Evolutionary conservation across 2,113 vertebrate genomes (phyloP).

Genomic region (Tetrax tetrax): DNA sequence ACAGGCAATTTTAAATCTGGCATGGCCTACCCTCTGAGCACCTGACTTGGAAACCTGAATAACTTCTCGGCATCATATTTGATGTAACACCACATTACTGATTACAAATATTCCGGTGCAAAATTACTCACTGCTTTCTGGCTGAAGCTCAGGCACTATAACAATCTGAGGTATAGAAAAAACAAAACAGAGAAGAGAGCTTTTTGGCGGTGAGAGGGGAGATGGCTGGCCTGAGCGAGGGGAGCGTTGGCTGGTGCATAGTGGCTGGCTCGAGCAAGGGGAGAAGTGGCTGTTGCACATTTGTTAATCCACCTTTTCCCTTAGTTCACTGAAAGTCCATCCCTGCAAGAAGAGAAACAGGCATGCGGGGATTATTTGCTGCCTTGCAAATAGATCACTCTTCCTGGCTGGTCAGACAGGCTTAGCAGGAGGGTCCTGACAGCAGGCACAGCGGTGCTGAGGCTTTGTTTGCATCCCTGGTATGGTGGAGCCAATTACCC

Average conservation of each 20-base stretch:
- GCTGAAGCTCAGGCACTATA: not conserved
- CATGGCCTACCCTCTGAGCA: not conserved
- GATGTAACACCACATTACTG: not conserved
- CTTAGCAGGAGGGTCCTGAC: not conserved
- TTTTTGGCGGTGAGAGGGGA: not conserved
- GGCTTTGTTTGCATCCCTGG: not conserved
- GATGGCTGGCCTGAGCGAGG: not conserved
- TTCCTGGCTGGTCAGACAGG: not conserved
- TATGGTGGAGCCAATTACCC: accelerated
- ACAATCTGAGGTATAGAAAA: not conserved
- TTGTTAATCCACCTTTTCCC: not conserved
- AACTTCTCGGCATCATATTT: not conserved
- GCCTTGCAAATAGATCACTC: not conserved
- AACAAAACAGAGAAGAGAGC: not conserved
- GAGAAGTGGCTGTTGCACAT: accelerated
- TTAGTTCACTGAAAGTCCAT: not conserved
- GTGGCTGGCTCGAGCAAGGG: not conserved
- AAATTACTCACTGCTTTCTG: not conserved
- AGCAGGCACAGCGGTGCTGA: accelerated
- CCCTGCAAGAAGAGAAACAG: not conserved
- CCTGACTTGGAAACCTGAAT: slow-evolving; percentile 9
- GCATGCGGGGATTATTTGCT: not conserved
- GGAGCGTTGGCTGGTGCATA: not conserved
- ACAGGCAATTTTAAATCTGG: slow-evolving; percentile 53
- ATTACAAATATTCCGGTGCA: not conserved